Conservation (phyloP, 1,140 invertebrate species). For the Macrobrachium nipponense region DNA sequence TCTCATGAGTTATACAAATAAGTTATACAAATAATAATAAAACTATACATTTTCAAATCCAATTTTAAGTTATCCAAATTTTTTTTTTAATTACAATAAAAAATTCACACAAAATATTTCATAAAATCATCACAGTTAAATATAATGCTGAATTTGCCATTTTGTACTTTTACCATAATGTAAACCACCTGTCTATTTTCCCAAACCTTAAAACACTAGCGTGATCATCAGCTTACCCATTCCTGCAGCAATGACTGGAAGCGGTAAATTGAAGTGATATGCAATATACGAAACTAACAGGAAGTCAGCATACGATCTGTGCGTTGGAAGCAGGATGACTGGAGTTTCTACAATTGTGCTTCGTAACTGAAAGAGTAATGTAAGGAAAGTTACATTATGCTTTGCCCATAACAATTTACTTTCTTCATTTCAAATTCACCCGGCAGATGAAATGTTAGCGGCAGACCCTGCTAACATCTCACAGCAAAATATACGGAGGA, state of each 20-base stretch:
- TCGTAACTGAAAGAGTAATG: slow-evolving; percentile 74
- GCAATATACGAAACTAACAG: slow-evolving; percentile 92
- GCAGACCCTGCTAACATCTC: no score
- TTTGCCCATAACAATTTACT: slow-evolving; percentile 65
- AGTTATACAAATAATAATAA: no score
- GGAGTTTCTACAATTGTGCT: slow-evolving; percentile 80
- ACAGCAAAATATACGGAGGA: no score
- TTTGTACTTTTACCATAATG: neutral
- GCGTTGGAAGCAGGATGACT: slow-evolving; percentile 92
- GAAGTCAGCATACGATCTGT: slow-evolving; percentile 97
- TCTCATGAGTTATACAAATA: no score
- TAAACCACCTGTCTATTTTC: slow-evolving; percentile 9
- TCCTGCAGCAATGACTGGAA: slow-evolving; percentile 95
- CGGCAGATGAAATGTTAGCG: no score
- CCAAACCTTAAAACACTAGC: slow-evolving; percentile 21
- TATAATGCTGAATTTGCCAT: no score
- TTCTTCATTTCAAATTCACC: no score
- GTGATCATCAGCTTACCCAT: slow-evolving; percentile 82
- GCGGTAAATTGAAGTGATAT: slow-evolving; percentile 90
- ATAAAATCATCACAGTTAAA: no score
- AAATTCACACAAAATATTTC: no score
- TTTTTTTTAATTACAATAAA: no score
- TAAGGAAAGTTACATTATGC: slow-evolving; percentile 66
- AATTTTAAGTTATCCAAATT: no score
- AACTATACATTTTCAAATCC: no score